Evolutionary conservation across 2,797 vertebrate genomes (phyloP).

Genomic region (Poecilia gillii): DNA sequence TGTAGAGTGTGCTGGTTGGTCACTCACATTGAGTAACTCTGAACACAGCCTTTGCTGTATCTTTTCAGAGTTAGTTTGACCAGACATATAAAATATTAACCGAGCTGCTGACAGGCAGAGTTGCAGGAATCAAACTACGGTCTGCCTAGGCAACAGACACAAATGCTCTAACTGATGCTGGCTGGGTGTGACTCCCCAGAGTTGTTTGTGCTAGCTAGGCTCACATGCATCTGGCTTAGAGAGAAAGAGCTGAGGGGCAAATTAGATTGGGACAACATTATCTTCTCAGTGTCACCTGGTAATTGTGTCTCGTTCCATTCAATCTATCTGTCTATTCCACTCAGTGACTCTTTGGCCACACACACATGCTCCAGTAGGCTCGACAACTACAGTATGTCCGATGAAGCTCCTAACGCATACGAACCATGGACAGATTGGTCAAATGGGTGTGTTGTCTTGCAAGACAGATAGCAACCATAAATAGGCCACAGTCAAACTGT

Average conservation of each 20-base stretch:
- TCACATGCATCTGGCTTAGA: constrained; percentile 16
- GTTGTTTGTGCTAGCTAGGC: background rate
- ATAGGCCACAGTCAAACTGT: background rate
- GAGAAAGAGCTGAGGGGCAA: constrained; percentile 26
- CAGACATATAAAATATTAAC: constrained; percentile 18
- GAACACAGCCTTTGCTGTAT: background rate
- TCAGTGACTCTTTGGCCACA: constrained; percentile 59
- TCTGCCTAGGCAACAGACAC: constrained; percentile 5
- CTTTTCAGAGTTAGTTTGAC: constrained; percentile 7
- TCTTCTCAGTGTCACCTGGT: constrained; percentile 77
- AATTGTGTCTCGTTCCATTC: constrained; percentile 82
- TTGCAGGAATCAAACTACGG: constrained; percentile 14
- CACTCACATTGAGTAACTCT: background rate
- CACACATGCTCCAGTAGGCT: constrained; percentile 32
- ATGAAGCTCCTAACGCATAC: constrained; percentile 5
- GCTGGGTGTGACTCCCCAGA: constrained; percentile 36
- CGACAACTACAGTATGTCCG: constrained; percentile 1
- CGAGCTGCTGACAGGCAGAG: constrained; percentile 12
- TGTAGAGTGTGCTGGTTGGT: background rate
- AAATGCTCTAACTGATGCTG: constrained; percentile 30
- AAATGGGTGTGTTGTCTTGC: constrained; percentile 14
- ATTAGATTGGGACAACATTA: constrained; percentile 78
- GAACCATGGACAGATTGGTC: constrained; percentile 7
- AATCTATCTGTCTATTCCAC: constrained; percentile 80
- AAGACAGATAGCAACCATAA: constrained; percentile 9